Evolutionary conservation across 2,113 vertebrate genomes (phyloP).

Genomic region (Rhegmatorhina hoffmannsi): DNA sequence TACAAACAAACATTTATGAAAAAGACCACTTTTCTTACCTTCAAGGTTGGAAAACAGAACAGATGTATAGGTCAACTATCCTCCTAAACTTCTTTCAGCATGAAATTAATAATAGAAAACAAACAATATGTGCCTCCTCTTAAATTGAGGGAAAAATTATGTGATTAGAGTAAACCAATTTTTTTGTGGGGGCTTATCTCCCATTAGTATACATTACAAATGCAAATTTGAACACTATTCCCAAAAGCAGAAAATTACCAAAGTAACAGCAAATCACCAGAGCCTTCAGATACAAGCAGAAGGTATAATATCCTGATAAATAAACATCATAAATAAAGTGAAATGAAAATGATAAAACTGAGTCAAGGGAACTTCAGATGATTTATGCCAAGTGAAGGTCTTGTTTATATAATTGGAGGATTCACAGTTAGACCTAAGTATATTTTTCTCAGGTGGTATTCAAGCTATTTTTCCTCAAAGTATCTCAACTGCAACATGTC

Average conservation of each 20-base stretch:
- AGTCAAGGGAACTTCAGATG: neutral
- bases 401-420: neutral
- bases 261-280: neutral
- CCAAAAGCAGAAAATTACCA: neutral
- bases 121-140: neutral
- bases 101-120: neutral
- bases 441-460: constrained; percentile 11
- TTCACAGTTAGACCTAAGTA: neutral
- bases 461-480: neutral
- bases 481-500: neutral
- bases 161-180: neutral
- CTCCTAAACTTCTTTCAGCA: neutral
- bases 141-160: neutral
- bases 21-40: neutral
- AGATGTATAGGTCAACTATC: neutral
- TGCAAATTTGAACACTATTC: neutral
- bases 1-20: fast-evolving
- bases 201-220: neutral
- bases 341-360: neutral
- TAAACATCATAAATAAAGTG: neutral
- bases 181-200: neutral
- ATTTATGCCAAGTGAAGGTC: neutral
- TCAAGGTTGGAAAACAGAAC: neutral
- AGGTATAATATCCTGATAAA: neutral
- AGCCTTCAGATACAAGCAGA: neutral